phyloP scores from a whole-genome alignment of 2,113 vertebrate species.

The Harpagus bidentatus region DNA sequence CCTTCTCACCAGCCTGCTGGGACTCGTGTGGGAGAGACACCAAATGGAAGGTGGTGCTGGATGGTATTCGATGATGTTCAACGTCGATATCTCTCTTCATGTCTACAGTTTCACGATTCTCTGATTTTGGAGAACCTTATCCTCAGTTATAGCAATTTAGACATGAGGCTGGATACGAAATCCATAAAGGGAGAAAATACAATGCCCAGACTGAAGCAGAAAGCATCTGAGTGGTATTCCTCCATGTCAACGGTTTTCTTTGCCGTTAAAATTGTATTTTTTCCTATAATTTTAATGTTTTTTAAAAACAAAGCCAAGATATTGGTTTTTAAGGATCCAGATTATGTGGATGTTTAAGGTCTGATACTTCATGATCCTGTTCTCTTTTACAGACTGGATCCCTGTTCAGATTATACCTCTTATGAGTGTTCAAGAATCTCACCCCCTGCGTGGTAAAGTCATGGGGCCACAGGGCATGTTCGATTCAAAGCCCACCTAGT shows the following conservation, averaged over 20 bases:
- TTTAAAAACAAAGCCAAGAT: not conserved
- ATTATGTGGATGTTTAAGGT: not conserved
- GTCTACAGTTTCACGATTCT: not conserved
- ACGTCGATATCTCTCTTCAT: not conserved
- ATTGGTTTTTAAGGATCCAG: not conserved
- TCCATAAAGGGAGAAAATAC: not conserved
- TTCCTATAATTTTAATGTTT: not conserved
- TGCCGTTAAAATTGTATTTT: not conserved
- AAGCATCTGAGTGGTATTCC: not conserved
- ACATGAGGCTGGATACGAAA: not conserved
- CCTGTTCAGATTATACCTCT: not conserved
- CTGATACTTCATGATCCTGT: not conserved
- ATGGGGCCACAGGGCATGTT: not conserved
- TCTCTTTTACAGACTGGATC: not conserved
- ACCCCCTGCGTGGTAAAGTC: not conserved
- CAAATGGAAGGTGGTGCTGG: not conserved
- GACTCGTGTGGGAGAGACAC: accelerated
- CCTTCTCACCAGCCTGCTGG: not conserved
- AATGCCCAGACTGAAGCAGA: not conserved
- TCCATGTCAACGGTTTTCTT: not conserved
- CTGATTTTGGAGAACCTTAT: not conserved
- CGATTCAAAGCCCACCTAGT: not conserved
- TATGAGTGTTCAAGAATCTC: not conserved
- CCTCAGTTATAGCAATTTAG: not conserved
- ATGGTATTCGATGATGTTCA: accelerated